These are phyloP conservation scores for Actenoides lindsayi DNA, from an alignment of 2,113 vertebrate species.

Conservation along the genomic window DNA sequence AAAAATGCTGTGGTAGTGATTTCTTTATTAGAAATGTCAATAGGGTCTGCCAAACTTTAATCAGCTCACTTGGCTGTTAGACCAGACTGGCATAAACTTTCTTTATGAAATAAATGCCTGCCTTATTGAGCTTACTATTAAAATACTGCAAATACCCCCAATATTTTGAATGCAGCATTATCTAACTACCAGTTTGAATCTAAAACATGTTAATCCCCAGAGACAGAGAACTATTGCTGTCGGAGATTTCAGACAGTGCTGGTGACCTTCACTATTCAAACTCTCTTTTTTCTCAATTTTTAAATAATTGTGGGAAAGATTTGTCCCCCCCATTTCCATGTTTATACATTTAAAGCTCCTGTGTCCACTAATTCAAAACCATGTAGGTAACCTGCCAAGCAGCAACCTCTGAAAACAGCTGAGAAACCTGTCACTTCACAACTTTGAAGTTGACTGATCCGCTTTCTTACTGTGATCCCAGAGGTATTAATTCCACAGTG, in stretches of 20 bases:
- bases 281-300: neutral
- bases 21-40: constrained; percentile 60
- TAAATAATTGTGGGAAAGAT: neutral
- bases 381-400: neutral
- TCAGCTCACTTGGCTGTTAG: neutral
- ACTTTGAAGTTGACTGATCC: neutral
- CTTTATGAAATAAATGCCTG: neutral
- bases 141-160: neutral
- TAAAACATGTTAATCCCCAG: neutral
- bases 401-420: neutral
- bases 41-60: constrained; percentile 42
- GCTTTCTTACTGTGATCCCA: neutral
- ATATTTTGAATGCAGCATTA: neutral
- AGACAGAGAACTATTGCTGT: neutral
- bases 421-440: neutral
- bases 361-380: neutral
- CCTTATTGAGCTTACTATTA: neutral
- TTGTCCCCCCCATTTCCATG: neutral
- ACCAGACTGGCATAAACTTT: neutral
- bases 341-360: neutral
- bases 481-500: neutral
- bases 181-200: neutral
- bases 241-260: neutral
- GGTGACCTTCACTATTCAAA: neutral
- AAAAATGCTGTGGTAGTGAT: constrained; percentile 41